phyloP scores from a whole-genome alignment of 1,140 invertebrate genomes.

The Neodiprion virginianus region DNA sequence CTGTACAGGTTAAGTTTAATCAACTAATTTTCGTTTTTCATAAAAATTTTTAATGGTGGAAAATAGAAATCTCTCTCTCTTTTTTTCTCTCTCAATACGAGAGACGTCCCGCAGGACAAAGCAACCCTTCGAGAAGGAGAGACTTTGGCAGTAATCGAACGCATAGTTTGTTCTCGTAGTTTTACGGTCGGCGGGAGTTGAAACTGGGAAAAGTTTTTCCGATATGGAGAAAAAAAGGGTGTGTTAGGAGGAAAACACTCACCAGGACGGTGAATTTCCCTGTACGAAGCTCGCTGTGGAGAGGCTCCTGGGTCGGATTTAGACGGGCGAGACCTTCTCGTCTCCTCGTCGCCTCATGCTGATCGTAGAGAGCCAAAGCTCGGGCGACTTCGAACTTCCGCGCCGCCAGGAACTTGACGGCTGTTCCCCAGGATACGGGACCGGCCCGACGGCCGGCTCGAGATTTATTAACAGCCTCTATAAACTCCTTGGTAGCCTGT shows the following conservation, averaged over 20 bases:
- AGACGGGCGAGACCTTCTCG: slow-evolving; percentile 86
- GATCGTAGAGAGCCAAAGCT: slow-evolving; percentile 86
- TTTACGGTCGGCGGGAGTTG: background rate
- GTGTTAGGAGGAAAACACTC: slow-evolving; percentile 50
- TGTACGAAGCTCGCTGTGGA: slow-evolving; percentile 86
- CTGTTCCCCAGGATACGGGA: slow-evolving; percentile 78
- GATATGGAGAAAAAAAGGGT: background rate
- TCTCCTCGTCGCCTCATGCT: slow-evolving; percentile 87
- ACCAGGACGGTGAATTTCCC: slow-evolving; percentile 98
- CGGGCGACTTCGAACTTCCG: slow-evolving; percentile 93
- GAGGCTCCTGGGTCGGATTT: slow-evolving; percentile 80
- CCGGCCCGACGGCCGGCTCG: slow-evolving; percentile 65
- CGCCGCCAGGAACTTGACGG: slow-evolving; percentile 94
- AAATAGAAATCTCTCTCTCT: background rate
- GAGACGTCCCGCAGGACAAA: too few relatives aligned
- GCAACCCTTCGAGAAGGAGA: too few relatives aligned
- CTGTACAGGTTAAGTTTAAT: too few relatives aligned
- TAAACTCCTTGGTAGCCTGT: slow-evolving; percentile 80
- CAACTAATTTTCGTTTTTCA: too few relatives aligned
- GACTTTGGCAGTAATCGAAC: too few relatives aligned
- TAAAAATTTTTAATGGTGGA: too few relatives aligned
- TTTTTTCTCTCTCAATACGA: too few relatives aligned
- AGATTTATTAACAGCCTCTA: slow-evolving; percentile 75
- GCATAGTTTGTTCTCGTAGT: too few relatives aligned
- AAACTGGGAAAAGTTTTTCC: background rate